These are phyloP conservation scores for Chondrosia reniformis DNA, from an alignment of 37 sponge, comb jelly and placozoan species.

Conservation along the genomic window DNA sequence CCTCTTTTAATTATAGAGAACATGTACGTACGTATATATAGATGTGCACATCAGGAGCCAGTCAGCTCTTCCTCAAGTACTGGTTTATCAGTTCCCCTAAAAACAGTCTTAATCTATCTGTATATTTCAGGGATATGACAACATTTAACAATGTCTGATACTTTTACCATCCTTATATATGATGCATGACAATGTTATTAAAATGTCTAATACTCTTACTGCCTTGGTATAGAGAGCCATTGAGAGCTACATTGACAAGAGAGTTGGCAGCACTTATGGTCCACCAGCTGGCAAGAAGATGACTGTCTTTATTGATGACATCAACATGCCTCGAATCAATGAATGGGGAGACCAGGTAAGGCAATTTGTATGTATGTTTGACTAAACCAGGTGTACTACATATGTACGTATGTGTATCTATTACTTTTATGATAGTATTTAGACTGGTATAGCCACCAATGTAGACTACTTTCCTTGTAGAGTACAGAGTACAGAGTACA, in stretches of 20 bases:
- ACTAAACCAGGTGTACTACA: background rate
- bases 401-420: background rate
- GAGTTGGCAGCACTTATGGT: slow-evolving; percentile 95
- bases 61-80: too few species aligned
- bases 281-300: slow-evolving; percentile 96
- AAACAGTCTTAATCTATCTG: too few species aligned
- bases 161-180: background rate
- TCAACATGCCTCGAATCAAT: slow-evolving; percentile 98
- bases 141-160: background rate
- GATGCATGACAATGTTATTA: background rate
- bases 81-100: too few species aligned
- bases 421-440: too few species aligned
- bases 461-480: too few species aligned
- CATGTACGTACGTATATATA: too few species aligned
- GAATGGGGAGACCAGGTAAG: slow-evolving; percentile 98
- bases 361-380: background rate
- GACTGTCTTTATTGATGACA: slow-evolving; percentile 95
- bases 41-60: too few species aligned
- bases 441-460: too few species aligned
- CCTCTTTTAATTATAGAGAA: too few species aligned
- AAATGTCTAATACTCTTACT: background rate
- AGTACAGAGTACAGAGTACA: too few species aligned
- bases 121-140: too few species aligned
- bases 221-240: slow-evolving; percentile 67
- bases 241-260: slow-evolving; percentile 98